Evolutionary conservation across 2,113 vertebrate species (phyloP), one percentile per base, ranked within the genome.

Genomic region (Bujurquina vittata): DNA sequence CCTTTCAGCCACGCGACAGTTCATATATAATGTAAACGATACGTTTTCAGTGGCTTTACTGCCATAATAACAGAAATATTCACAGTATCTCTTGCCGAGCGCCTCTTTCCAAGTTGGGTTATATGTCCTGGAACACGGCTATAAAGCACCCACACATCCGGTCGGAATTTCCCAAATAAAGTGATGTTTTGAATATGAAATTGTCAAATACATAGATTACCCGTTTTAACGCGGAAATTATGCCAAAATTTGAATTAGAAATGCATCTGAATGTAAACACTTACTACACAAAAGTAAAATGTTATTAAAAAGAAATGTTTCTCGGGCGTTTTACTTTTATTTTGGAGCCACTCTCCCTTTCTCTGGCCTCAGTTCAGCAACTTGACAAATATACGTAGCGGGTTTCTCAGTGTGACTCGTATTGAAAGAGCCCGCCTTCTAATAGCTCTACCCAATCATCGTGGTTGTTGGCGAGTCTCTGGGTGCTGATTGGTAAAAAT

Each of bases 391-490:
- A 22, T 33, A 18, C 65, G 35, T 15, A 40, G 83, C 69, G 11
- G 11, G 75, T 55, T 65, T 60, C 40, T 4, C 61, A 33, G 11
- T 12, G 29, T 86, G 87, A 82, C 79, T 80, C 26, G 6, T 5
- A 65, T 93, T 92, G 73, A 90, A 91, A 91, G 91, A 94, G 84
- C 84, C 93, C 92, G 93, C 93, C 93, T 92, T 92, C 90, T 37
- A n/a, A 17, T 23, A 17, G n/a, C 62, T 67, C 46, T 4, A 57
- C 0, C 93, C 92, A 93, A 94, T 91, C 80, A 80, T 1, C 3
- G 40, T 7, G 56, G 57, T 81, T 55, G 72, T 84, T 33, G 75
- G 75, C 83, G 9, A 67, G 63, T 65, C 0, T 1, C 58, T 3
- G 52, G 0, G 26, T 4, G 79, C 3, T 88, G 23, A 94, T 93